Evolutionary conservation across 1,140 invertebrate genomes (phyloP).

Genomic region (Rhopalosiphum maidis): DNA sequence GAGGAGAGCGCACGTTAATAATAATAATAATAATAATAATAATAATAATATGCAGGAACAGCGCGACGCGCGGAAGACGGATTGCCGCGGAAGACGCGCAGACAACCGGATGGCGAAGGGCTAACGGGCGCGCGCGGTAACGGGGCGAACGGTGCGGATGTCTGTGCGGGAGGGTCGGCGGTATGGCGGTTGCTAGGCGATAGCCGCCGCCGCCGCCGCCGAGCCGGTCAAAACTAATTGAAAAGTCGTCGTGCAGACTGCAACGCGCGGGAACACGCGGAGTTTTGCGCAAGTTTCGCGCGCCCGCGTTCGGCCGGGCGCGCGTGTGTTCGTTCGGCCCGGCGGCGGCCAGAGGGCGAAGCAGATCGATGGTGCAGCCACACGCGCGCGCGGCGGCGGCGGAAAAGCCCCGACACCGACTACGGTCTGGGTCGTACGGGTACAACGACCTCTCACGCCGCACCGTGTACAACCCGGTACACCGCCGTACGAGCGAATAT

Average conservation of each 20-base stretch:
- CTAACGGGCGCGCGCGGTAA: neutral
- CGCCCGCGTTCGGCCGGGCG: neutral
- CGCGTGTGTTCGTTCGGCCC: constrained; percentile 17
- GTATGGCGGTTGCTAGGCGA: constrained; percentile 31
- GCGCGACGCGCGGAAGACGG: neutral
- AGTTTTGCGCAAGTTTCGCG: constrained; percentile 19
- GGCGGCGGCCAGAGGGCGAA: neutral
- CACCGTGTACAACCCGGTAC: neutral
- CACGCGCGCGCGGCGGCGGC: constrained; percentile 7
- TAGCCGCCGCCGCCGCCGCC: neutral
- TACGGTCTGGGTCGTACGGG: constrained; percentile 53
- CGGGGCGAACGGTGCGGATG: neutral
- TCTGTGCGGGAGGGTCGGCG: neutral
- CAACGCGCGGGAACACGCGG: neutral
- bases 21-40: neutral
- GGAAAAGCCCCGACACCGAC: neutral
- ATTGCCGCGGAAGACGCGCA: neutral
- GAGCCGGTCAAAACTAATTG: constrained; percentile 50
- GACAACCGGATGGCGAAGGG: neutral
- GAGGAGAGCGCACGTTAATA: neutral
- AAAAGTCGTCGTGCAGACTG: constrained; percentile 55
- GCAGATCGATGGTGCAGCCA: constrained; percentile 56
- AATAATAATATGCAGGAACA: neutral
- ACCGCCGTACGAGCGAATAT: neutral
- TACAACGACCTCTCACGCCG: constrained; percentile 50